Base-by-base conservation (phyloP, 2,797 vertebrate genomes). In the Poecilia gillii region DNA sequence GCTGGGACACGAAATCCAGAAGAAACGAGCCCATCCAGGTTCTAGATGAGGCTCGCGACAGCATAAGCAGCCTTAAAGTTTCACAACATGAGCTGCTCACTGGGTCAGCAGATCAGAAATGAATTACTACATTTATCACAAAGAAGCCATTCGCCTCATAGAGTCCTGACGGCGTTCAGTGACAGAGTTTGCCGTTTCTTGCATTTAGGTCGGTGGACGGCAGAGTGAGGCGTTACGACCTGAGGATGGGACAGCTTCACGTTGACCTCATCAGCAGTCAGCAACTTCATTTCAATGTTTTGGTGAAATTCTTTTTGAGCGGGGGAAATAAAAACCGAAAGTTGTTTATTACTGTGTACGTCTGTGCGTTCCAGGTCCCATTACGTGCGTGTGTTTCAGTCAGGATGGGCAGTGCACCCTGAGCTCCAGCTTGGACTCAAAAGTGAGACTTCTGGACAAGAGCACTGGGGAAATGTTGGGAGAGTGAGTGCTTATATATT, bases 381-480 rank as follows among this genome's bases (percentile, higher is more conserved):
- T 99, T 92, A 98, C 97, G 0, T 98, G 98, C 36, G 96, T 97
- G 79, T 98, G 98, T 86, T 98, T 99, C 94, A 99, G 96, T 93
- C 96, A 96, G 84, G 98, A 99, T 0, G 96, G 97, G 20, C 98
- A 99, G 90, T 99, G 98, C 71, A 95, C 93, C 0, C 92, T 99
- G 79, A 96, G 93, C 36, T 97, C 98, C 88, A 97, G 96, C 75
- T 93, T 99, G 81, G 98, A 99, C 87, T 98, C 97, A 25, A 90
- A 95, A 0, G 90, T 99, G 73, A 92, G 97, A n/a, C 97, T 99
- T 46, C 92, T 99, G 70, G 98, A 99, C 91, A 99, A 99, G 89
- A 97, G 95, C 91, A 97, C 97, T 0, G 97, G 98, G 23, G 98
- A 99, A 84, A 95, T 99, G 92, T 95, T 99, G 55, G 98, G 98